Base-by-base conservation (phyloP, 2,888 invertebrate genomes). In the Notocelia uddmanniana region DNA sequence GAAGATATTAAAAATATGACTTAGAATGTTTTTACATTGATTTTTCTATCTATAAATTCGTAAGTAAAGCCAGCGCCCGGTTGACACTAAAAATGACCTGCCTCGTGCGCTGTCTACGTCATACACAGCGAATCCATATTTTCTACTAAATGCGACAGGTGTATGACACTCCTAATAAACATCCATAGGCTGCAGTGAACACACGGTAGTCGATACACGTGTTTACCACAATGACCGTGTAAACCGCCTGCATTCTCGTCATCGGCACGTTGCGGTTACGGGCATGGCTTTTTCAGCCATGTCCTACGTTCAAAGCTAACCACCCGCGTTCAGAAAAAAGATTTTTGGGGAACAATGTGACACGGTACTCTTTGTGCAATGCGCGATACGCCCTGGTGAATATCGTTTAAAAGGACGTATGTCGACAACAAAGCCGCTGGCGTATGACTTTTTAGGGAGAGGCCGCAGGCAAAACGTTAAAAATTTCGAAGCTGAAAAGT, bases 261-360 rank as follows among this genome's bases (percentile, higher is more conserved):
- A 58, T 45, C 10, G 34, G 3, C 41, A 50, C 11, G 18, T 18
- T 50, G 9, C 10, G 11, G 34, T 6, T 18, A 11, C 31, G 21
- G 37, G 23, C 50, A 48, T 19, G 54, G 64, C 52, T 64, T 64
- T 64, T 64, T 21, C 31, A 52, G 37, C 21, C 63, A 50, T 19
- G 52, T 21, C 3, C 26, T 34, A 19, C 23, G 23, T 26, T 45
- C 45, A 60, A 50, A 64, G 31, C 54, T 64, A 64, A 64, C 64
- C 64, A 54, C 23, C 21, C 64, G 37, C 15, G 64, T 63, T 63
- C 52, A 18, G 50, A 11, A 21, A 64, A 64, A 64, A 64, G 54
- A 37, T 64, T 64, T 64, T 64, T 64, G 21, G 52, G n/a, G 64
- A 37, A 64, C 64, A 64, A 64, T 54, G 64, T 37, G 15, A 54